Evolutionary conservation across 2,888 invertebrate genomes (phyloP).

Genomic region (Carpatolechia fugitivella): DNA sequence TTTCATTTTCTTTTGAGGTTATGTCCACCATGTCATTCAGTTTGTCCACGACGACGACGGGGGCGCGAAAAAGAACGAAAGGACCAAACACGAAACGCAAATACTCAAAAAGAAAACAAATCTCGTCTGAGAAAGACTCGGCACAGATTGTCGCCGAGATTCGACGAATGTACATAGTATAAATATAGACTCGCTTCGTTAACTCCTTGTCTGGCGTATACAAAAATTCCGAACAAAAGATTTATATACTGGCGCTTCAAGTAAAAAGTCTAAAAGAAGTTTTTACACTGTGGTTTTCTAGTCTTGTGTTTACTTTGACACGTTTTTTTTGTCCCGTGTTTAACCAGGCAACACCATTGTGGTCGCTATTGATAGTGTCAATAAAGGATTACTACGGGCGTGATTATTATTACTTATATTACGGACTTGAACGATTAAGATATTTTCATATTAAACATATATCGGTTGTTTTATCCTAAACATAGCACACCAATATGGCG

Average conservation of each 20-base stretch:
- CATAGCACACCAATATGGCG: too few species aligned
- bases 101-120: slow-evolving; percentile 36
- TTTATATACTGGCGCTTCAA: neutral
- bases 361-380: slow-evolving; percentile 66
- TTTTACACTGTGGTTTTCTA: slow-evolving; percentile 1
- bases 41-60: slow-evolving; percentile 41
- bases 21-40: slow-evolving; percentile 29
- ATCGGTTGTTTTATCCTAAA: neutral
- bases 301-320: slow-evolving; percentile 62
- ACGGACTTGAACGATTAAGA: too few species aligned
- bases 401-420: slow-evolving; percentile 46
- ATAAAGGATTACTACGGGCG: slow-evolving; percentile 59
- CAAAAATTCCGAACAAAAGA: neutral
- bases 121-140: slow-evolving; percentile 49
- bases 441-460: neutral
- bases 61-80: slow-evolving; percentile 50
- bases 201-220: neutral
- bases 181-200: neutral
- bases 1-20: slow-evolving; percentile 56
- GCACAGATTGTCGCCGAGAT: slow-evolving; percentile 41
- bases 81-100: slow-evolving; percentile 36
- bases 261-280: neutral
- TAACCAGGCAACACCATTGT: slow-evolving; percentile 69
- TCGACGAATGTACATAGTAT: slow-evolving; percentile 2
- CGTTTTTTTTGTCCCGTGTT: slow-evolving; percentile 65